These are phyloP conservation scores for Taenaris catops DNA, from an alignment of 2,888 invertebrate species.

Conservation along the genomic window DNA sequence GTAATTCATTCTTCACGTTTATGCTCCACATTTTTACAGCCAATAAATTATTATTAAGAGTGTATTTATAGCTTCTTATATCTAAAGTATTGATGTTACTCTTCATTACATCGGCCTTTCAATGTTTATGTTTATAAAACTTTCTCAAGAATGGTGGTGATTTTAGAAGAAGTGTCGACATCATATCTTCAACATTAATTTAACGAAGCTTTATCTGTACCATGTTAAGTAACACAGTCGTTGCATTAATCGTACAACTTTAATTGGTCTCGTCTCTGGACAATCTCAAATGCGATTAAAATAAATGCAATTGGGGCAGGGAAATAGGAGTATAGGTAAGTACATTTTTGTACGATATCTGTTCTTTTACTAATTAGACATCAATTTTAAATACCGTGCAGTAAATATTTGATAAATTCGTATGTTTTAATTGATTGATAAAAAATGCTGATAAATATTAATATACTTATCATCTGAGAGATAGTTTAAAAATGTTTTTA, in stretches of 20 bases:
- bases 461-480: too few relatives aligned
- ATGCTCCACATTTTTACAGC: slow-evolving; percentile 17
- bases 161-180: slow-evolving; percentile 35
- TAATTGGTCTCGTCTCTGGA: slow-evolving; percentile 48
- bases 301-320: slow-evolving; percentile 50
- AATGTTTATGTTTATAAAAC: slow-evolving; percentile 29
- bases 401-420: too few relatives aligned
- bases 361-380: too few relatives aligned
- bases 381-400: too few relatives aligned
- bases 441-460: too few relatives aligned
- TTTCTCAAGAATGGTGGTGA: slow-evolving; percentile 25
- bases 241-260: slow-evolving; percentile 57
- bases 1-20: slow-evolving; percentile 15
- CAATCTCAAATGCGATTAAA: slow-evolving; percentile 61
- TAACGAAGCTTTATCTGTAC: slow-evolving; percentile 47
- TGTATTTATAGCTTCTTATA: slow-evolving; percentile 14
- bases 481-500: too few relatives aligned
- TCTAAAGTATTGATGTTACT: slow-evolving; percentile 41
- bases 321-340: too few relatives aligned
- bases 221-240: slow-evolving; percentile 50
- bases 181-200: slow-evolving; percentile 45
- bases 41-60: slow-evolving; percentile 11
- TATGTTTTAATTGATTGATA: too few relatives aligned
- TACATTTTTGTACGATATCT: too few relatives aligned
- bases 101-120: slow-evolving; percentile 35